Base-by-base conservation (phyloP, 2,888 invertebrate species). In the Phanerotoma sp. region DNA sequence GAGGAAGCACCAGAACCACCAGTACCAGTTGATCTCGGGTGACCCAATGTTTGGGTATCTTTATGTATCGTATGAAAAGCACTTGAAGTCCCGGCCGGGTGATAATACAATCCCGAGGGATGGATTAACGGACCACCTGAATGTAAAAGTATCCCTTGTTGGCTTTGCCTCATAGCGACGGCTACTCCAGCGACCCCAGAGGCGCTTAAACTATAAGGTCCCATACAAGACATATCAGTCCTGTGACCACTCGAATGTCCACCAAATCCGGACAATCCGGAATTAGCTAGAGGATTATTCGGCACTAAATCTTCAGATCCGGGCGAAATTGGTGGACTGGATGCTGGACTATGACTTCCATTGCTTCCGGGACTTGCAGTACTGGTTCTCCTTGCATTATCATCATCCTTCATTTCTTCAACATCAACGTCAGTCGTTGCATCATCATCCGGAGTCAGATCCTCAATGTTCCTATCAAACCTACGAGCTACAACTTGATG, bases 251-350 rank as follows among this genome's bases (percentile, higher is more conserved):
- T 52, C 7, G 56, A 48, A 18, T 52, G 48, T 7, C 56, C 80
- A 37, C 73, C 80, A 25, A 80, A 79, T 4, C 79, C 80, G 51
- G 74, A 20, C 1, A 61, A 41, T 13, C 56, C 54, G 2, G 61
- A 58, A 13, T 54, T 54, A 21, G 46, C 49, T 1, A 54, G 18
- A 3, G 35, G 18, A 45, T 55, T n/a, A n/a, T n/a, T 48, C 1
- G 54, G 77, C 0, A 79, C 38, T 10, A 55, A 57, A 47, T 89
- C 90, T 71, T 92, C 92, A 28, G 90, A 91, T 3, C 91, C 91
- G 0, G 91, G 91, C 9, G 91, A 91, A 41, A 92, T 92, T 1
- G 91, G 91, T 0, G 91, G 91, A 75, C 91, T 91, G 54, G 87
- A 87, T 4, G 63, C 60, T 0, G 73, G 71, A 67, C 86, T 86